These are phyloP conservation scores for Carabus problematicus DNA, from an alignment of 2,888 invertebrate species.

Conservation along the genomic window DNA sequence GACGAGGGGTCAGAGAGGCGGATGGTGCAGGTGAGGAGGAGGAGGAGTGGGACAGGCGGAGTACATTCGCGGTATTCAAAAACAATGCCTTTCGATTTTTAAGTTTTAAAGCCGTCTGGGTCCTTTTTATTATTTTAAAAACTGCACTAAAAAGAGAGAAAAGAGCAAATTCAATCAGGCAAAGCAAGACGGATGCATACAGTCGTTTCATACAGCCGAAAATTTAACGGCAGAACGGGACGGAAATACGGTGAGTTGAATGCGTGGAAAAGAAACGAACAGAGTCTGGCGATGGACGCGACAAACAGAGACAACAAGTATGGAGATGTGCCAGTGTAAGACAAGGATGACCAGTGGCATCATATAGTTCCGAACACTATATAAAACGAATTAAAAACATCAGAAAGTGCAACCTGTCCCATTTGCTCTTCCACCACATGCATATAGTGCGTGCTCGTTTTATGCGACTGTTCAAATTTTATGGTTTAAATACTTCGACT, in stretches of 20 bases:
- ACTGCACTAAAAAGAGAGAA: slow-evolving; percentile 46
- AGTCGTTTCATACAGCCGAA: slow-evolving; percentile 37
- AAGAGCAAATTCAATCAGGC: slow-evolving; percentile 48
- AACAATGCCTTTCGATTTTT: slow-evolving; percentile 43
- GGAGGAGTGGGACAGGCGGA: not conserved
- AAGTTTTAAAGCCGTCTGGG: slow-evolving; percentile 48
- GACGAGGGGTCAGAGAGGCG: not conserved
- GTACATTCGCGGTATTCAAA: slow-evolving; percentile 34
- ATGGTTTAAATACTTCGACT: slow-evolving; percentile 39
- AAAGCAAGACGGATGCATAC: slow-evolving; percentile 32
- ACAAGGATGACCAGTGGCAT: slow-evolving; percentile 15
- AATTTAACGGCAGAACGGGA: slow-evolving; percentile 32
- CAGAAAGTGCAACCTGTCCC: slow-evolving; percentile 13
- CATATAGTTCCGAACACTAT: slow-evolving; percentile 33
- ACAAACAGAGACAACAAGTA: slow-evolving; percentile 1
- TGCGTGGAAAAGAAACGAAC: slow-evolving; percentile 14
- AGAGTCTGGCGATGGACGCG: not conserved
- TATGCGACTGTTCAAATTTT: slow-evolving; percentile 40
- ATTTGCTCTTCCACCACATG: not conserved
- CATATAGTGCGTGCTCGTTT: slow-evolving; percentile 15
- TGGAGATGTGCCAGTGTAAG: not conserved
- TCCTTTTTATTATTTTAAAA: slow-evolving; percentile 49
- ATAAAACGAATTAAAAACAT: slow-evolving; percentile 38
- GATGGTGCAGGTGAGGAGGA: not conserved
- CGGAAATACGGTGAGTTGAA: slow-evolving; percentile 9